Evolutionary conservation across 2,797 vertebrate genomes (phyloP).

Genomic region (Coendou prehensilis): DNA sequence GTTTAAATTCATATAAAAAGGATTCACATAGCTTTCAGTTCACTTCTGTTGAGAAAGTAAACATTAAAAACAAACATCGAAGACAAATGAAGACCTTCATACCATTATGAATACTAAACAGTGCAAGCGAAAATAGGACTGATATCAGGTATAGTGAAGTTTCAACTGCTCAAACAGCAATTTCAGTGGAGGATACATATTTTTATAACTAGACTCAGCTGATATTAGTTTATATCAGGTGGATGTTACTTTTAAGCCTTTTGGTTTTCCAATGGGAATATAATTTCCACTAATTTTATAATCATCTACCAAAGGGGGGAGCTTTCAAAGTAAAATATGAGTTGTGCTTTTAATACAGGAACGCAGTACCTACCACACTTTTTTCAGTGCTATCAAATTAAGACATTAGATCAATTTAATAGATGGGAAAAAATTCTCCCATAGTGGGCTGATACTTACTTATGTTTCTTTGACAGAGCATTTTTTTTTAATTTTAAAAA

Average conservation of each 20-base stretch:
- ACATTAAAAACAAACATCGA: neutral
- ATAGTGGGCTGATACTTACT: conserved; percentile 87
- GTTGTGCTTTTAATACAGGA: conserved; percentile 46
- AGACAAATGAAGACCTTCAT: neutral
- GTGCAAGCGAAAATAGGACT: neutral
- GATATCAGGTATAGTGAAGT: neutral
- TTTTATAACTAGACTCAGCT: neutral
- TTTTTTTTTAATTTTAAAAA: conserved; percentile 52
- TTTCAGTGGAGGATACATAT: neutral
- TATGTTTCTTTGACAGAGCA: conserved; percentile 94
- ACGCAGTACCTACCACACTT: neutral
- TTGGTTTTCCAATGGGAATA: neutral
- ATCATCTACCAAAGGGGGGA: neutral
- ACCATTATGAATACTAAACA: neutral
- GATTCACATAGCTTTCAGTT: neutral
- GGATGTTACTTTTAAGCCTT: neutral
- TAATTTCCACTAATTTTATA: neutral
- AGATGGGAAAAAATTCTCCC: neutral
- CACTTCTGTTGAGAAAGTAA: neutral
- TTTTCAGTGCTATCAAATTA: conserved; percentile 20
- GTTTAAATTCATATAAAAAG: neutral
- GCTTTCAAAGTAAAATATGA: conserved; percentile 28
- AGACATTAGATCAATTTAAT: neutral
- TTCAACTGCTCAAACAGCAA: neutral
- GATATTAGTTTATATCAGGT: neutral